phyloP scores from a whole-genome alignment of 2,888 invertebrate species.

The Ferdinandea cuprea region DNA sequence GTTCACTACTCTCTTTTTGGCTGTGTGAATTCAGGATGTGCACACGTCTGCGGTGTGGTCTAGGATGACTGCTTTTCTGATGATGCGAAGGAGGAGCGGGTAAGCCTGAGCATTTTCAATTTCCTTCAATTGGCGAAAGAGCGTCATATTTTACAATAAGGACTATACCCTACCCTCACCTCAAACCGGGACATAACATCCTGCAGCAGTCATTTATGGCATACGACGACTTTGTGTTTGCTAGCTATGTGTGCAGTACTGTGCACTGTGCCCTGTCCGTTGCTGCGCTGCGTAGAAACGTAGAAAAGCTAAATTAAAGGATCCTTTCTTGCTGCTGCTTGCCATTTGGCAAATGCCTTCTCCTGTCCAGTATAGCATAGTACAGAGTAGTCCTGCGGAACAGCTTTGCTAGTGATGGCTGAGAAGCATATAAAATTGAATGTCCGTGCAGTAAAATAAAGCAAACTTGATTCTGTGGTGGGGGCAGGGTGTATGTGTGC shows the following conservation, averaged over 20 bases:
- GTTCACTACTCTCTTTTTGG: constrained; percentile 14
- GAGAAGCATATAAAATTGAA: constrained; percentile 57
- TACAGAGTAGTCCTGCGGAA: constrained; percentile 1
- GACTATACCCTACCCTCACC: constrained; percentile 49
- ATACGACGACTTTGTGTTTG: constrained; percentile 40
- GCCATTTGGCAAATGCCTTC: constrained; percentile 65
- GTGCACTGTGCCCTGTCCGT: background rate
- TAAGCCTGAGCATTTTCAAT: constrained; percentile 61
- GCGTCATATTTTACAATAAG: constrained; percentile 74
- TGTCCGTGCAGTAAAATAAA: constrained; percentile 65
- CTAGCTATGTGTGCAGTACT: background rate
- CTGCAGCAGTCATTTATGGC: constrained; percentile 70
- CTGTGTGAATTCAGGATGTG: constrained; percentile 70
- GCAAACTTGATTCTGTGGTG: constrained; percentile 47
- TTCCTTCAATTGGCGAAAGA: constrained; percentile 73
- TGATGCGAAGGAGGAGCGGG: constrained; percentile 7
- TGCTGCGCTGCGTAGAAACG: constrained; percentile 56
- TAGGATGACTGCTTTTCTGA: constrained; percentile 55
- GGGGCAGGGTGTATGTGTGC: background rate
- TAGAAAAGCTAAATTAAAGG: constrained; percentile 59
- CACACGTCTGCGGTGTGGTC: constrained; percentile 74
- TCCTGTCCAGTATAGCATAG: constrained; percentile 41
- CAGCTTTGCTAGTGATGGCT: background rate
- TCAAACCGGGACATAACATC: constrained; percentile 58
- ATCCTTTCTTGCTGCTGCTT: constrained; percentile 47